A percentile compares a stretch with the other conserved stretches of the same genome.
These are phyloP conservation scores for Scaptodrosophila latifasciaeformis DNA, from an alignment of 2,888 invertebrate species.

Conservation along the genomic window DNA sequence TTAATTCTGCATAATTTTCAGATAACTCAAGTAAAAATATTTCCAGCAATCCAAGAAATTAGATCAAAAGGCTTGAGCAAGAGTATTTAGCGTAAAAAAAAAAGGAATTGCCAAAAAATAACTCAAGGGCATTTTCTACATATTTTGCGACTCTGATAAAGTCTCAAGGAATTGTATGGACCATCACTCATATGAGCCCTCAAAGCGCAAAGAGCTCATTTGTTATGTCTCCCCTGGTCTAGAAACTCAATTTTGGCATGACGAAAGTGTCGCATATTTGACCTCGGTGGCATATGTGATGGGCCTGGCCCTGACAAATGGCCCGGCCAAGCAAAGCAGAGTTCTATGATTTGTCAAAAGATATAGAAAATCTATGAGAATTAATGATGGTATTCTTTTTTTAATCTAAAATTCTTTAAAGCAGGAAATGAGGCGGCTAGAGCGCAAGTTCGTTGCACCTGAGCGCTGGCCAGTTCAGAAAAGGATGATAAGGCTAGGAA, in stretches of 20 bases:
- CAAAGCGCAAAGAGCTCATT: slow-evolving; percentile 46
- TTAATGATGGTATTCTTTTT: not conserved
- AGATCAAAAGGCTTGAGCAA: slow-evolving; percentile 13
- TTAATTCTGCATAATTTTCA: slow-evolving; percentile 59
- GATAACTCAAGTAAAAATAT: slow-evolving; percentile 59
- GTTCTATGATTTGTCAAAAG: slow-evolving; percentile 57
- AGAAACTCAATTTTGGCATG: slow-evolving; percentile 28
- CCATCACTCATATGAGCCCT: slow-evolving; percentile 51
- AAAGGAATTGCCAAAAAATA: too few species aligned
- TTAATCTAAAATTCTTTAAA: too few species aligned
- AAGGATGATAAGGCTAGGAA: too few species aligned
- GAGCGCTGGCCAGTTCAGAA: too few species aligned
- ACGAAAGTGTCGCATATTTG: slow-evolving; percentile 56
- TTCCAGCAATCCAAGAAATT: slow-evolving; percentile 66
- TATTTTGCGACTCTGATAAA: not conserved
- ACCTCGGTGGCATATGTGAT: slow-evolving; percentile 18
- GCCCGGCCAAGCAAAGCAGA: slow-evolving; percentile 41
- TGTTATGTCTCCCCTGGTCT: slow-evolving; percentile 36
- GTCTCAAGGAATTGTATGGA: not conserved
- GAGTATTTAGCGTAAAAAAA: too few species aligned
- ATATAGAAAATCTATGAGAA: slow-evolving; percentile 14
- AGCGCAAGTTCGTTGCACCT: too few species aligned
- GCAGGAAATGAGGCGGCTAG: too few species aligned
- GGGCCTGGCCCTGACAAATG: slow-evolving; percentile 46
- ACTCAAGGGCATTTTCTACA: not conserved